These are phyloP conservation scores for Reticulitermes lucifugus DNA, from an alignment of 2,888 invertebrate species.

Conservation along the genomic window DNA sequence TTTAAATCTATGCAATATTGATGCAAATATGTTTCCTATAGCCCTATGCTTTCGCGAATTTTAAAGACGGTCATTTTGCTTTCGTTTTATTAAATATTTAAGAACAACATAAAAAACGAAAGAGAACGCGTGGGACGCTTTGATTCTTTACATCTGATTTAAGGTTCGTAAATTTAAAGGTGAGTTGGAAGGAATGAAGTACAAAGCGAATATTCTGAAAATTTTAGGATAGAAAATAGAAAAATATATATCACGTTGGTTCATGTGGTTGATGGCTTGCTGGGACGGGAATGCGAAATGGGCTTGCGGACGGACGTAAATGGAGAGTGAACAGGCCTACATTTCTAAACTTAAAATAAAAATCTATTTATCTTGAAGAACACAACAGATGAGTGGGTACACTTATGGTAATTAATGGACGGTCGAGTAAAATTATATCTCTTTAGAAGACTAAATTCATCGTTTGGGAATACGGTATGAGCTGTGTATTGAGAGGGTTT, in stretches of 20 bases:
- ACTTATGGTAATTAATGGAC: neutral
- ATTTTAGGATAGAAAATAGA: neutral
- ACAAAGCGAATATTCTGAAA: neutral
- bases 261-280: no score
- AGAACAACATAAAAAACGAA: neutral
- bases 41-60: neutral
- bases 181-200: neutral
- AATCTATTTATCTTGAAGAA: neutral
- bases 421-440: neutral
- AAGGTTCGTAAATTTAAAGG: neutral
- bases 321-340: neutral
- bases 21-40: neutral
- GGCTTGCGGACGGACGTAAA: neutral
- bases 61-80: neutral
- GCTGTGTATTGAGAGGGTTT: neutral
- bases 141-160: neutral
- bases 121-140: neutral
- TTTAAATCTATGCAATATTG: neutral
- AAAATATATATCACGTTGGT: neutral
- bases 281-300: no score
- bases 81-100: neutral
- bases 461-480: neutral
- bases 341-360: neutral
- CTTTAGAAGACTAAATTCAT: neutral
- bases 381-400: neutral